Conservation (phyloP, 2,888 invertebrate species). For the Pseudeuparius sepicola region DNA sequence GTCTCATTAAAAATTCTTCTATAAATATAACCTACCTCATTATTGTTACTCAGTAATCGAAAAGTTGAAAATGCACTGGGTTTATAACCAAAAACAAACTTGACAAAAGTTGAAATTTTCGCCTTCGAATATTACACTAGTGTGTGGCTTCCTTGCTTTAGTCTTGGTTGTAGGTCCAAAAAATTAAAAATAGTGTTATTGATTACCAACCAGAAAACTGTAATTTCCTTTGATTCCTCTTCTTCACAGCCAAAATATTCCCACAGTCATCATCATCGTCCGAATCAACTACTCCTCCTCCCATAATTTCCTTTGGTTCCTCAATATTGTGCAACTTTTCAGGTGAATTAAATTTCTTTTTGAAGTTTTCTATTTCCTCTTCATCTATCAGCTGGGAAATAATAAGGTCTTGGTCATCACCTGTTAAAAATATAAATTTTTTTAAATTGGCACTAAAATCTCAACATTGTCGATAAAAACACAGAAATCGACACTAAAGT, state of each 20-base stretch:
- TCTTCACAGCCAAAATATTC: slow-evolving; percentile 22
- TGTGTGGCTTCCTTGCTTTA: too few relatives aligned
- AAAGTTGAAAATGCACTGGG: too few relatives aligned
- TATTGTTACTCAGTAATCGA: too few relatives aligned
- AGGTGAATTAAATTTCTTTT: slow-evolving; percentile 31
- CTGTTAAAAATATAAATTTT: slow-evolving; percentile 21
- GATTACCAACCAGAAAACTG: slow-evolving; percentile 44
- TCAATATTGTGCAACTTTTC: slow-evolving; percentile 19
- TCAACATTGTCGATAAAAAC: too few relatives aligned
- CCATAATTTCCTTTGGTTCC: slow-evolving; percentile 24
- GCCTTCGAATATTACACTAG: too few relatives aligned
- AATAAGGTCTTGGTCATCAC: slow-evolving; percentile 31
- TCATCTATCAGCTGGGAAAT: slow-evolving; percentile 34
- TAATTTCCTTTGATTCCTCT: slow-evolving; percentile 36
- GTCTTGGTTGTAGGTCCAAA: too few relatives aligned
- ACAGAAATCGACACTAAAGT: too few relatives aligned
- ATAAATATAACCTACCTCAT: too few relatives aligned
- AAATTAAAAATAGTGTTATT: too few relatives aligned
- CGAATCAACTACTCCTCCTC: slow-evolving; percentile 29
- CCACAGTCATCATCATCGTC: slow-evolving; percentile 27
- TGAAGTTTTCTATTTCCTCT: slow-evolving; percentile 33
- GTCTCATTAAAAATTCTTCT: too few relatives aligned
- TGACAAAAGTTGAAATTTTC: too few relatives aligned
- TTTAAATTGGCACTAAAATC: slow-evolving; percentile 12
- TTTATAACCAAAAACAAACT: too few relatives aligned